Base-by-base conservation (phyloP, 2,888 invertebrate genomes). In the Polydrusus pterygomalis region DNA sequence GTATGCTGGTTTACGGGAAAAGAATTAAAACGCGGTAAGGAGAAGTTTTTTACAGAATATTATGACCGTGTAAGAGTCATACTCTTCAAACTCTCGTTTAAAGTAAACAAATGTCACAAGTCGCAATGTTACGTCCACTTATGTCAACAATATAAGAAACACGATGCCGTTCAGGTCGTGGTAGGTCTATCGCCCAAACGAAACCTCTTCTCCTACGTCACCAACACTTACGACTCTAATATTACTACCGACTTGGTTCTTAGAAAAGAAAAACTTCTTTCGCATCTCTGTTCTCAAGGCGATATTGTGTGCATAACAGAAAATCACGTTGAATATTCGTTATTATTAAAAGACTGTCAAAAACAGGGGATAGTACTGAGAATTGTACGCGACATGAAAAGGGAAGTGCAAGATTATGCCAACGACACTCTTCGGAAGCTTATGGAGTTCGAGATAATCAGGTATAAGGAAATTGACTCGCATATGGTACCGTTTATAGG, bases 1-100 rank as follows among this genome's bases (percentile, higher is more conserved):
- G 15, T 58, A 1, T 58, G 56, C 34, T 58, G 56, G 56, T 58
- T 58, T 30, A 54, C 54, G 2, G n/a, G 5, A 54, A 54, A 30
- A 1, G 54, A 54, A 7, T 30, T 54, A n/a, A 25, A 13, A 3
- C 13, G 25, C n/a, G 25, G n/a, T 6, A 54, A 11, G n/a, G 54
- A 10, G 0, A 54, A 30, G 30, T 25, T 10, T 13, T 54, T 54
- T 25, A 25, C 7, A 25, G 30, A n/a, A 0, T 54, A 25, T 15
- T 58, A n/a, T 34, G 15, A n/a, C 25, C 25, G 34, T 34, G 15
- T 58, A n/a, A 34, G 34, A 58, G 34, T 58, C 10, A 15, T 58
- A 1, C 56, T 58, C 1, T n/a, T 34, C 6, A 8, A n/a, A 15
- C 34, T 58, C 9, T 0, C 9, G 9, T 58, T 58, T 34, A 58